Evolutionary conservation across 2,113 vertebrate genomes (phyloP).

Genomic region (Aptenodytes forsteri): DNA sequence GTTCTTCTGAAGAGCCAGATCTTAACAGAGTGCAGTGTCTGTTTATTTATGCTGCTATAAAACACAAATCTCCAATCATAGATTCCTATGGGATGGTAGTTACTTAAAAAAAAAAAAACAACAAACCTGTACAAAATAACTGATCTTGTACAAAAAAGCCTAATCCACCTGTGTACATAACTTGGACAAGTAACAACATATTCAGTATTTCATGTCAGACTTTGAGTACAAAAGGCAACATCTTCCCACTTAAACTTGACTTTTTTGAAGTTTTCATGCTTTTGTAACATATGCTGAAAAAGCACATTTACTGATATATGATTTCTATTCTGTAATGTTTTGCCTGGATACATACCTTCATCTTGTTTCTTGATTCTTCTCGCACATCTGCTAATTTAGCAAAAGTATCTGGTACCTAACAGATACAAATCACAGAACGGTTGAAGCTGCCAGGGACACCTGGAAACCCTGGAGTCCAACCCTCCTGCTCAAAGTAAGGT

Average conservation of each 20-base stretch:
- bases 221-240: background rate
- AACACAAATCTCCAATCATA: background rate
- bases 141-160: background rate
- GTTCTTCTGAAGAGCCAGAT: background rate
- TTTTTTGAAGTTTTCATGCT: background rate
- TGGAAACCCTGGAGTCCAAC: background rate
- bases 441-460: background rate
- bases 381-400: background rate
- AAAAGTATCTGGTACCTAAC: background rate
- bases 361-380: background rate
- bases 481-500: background rate
- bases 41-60: background rate
- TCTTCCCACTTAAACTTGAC: background rate
- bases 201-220: background rate
- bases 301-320: fast-evolving
- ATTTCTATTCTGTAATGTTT: background rate
- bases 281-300: background rate
- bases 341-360: background rate
- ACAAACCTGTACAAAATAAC: background rate
- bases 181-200: background rate
- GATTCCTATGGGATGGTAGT: background rate
- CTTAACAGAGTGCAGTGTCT: background rate
- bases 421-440: background rate
- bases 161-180: background rate
- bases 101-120: background rate